Evolutionary conservation across 2,113 vertebrate genomes (phyloP).

Genomic region (Ophiodon elongatus): DNA sequence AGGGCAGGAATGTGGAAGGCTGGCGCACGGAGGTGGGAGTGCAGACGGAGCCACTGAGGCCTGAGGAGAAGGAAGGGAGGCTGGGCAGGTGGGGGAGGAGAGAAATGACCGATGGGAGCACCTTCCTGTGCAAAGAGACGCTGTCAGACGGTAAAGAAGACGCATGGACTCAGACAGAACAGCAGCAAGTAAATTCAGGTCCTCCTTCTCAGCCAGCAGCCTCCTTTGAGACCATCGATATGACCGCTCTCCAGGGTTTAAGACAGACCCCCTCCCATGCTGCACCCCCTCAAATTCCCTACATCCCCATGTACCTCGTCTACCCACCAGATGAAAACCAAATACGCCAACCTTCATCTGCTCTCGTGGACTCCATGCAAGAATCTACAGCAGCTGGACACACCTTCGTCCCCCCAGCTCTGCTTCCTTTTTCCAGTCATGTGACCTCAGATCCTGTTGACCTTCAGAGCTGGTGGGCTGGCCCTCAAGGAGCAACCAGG

Average conservation of each 20-base stretch:
- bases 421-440: conserved; percentile 1
- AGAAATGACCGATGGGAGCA: conserved; percentile 49
- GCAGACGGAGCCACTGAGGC: conserved; percentile 62
- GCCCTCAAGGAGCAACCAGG: background rate
- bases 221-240: conserved; percentile 55
- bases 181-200: conserved; percentile 3
- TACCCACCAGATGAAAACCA: conserved; percentile 41
- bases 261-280: background rate
- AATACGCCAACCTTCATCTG: conserved; percentile 6
- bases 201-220: background rate
- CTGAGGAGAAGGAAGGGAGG: conserved; percentile 16
- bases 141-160: conserved; percentile 26
- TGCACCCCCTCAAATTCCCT: conserved; percentile 26
- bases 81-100: conserved; percentile 42
- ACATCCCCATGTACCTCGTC: conserved; percentile 51
- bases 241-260: conserved; percentile 45
- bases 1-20: background rate
- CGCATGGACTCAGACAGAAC: conserved; percentile 61
- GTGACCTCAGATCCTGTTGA: background rate
- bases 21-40: conserved; percentile 41
- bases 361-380: background rate
- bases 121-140: conserved; percentile 51
- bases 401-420: background rate
- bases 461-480: conserved; percentile 22
- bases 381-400: conserved; percentile 15